A percentile compares a stretch with the other conserved stretches of the same genome.
Evolutionary conservation across 2,888 invertebrate genomes (phyloP).

Genomic region (Tanytarsus gracilentus): DNA sequence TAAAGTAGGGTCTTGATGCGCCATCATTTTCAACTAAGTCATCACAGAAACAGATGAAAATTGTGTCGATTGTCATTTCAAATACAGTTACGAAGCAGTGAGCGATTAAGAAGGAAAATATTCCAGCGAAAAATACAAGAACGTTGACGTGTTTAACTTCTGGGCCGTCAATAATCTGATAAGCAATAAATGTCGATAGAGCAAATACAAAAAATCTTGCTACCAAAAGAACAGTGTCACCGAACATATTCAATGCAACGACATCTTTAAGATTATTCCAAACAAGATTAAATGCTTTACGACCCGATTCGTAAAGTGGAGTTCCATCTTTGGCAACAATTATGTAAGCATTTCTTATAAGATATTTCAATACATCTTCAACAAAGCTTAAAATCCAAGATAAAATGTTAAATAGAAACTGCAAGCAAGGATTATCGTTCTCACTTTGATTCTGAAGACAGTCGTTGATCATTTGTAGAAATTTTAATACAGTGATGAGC

Average conservation of each 20-base stretch:
- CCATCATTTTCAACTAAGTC: constrained; percentile 59
- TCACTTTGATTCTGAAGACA: constrained; percentile 37
- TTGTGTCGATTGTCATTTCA: constrained; percentile 63
- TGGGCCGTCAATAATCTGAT: constrained; percentile 46
- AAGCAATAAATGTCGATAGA: too few relatives aligned
- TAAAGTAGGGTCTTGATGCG: constrained; percentile 51
- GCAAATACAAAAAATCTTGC: constrained; percentile 57
- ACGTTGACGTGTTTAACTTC: constrained; percentile 54
- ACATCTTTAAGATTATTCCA: constrained; percentile 56
- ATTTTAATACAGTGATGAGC: constrained; percentile 59
- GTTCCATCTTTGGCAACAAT: constrained; percentile 56
- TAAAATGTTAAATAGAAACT: constrained; percentile 59
- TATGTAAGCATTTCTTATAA: constrained; percentile 63
- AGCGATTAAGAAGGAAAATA: constrained; percentile 58
- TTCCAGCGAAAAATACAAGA: constrained; percentile 51
- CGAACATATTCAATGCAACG: constrained; percentile 65
- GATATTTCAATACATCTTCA: constrained; percentile 55
- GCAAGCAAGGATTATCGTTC: constrained; percentile 44
- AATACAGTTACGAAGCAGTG: constrained; percentile 65
- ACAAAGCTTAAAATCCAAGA: constrained; percentile 56
- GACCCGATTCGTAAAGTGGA: constrained; percentile 54
- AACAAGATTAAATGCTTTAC: constrained; percentile 53
- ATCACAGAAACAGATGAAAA: constrained; percentile 60
- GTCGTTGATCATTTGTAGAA: constrained; percentile 52
- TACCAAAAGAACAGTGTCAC: constrained; percentile 60